Evolutionary conservation across 2,113 vertebrate genomes (phyloP).

Genomic region (human): GRCh38 chr3:54925501-54926000

Average conservation of each 20-base stretch:
- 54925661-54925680: background rate
- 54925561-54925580: background rate
- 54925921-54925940: background rate
- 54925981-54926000: background rate
- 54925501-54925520: background rate
- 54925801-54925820: background rate
- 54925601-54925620: background rate
- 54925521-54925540: background rate
- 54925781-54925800: conserved; percentile 13
- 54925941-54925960: background rate
- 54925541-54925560: background rate
- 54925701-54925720: background rate
- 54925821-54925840: background rate
- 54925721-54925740: background rate
- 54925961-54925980: background rate
- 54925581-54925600: background rate
- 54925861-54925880: background rate
- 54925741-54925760: background rate
- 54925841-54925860: background rate
- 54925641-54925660: background rate
- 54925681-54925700: background rate
- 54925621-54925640: background rate
- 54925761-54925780: background rate
- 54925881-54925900: background rate
- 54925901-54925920: background rate